Percentiles rank a stretch among this genome's conserved stretches.
Conservation (phyloP, 2,797 vertebrate species). For the Aulostomus chinensis region DNA sequence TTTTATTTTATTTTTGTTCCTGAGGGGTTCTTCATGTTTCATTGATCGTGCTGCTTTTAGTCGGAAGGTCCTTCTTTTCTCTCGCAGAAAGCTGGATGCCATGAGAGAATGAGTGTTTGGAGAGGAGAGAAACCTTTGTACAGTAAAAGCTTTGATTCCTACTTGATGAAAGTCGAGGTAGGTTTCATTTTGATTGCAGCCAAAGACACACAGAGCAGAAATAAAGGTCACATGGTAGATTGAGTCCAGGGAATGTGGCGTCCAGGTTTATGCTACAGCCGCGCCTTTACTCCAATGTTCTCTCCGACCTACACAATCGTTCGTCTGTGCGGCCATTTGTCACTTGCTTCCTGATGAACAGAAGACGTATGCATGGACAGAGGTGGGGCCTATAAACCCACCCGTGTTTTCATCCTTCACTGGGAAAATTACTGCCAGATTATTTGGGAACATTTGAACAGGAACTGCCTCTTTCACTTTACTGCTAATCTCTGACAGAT, state of each 20-base stretch:
- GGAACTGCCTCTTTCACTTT: constrained; percentile 85
- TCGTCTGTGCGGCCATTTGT: constrained; percentile 36
- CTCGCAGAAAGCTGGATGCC: constrained; percentile 39
- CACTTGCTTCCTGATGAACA: constrained; percentile 45
- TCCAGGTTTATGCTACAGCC: constrained; percentile 2
- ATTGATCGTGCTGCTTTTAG: constrained; percentile 74
- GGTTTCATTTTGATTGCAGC: constrained; percentile 38
- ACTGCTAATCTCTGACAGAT: constrained; percentile 86
- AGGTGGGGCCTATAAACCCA: constrained; percentile 69
- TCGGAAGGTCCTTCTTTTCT: constrained; percentile 45
- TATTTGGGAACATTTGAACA: constrained; percentile 79
- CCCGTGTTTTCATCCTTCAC: constrained; percentile 68
- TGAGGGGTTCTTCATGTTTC: constrained; percentile 71
- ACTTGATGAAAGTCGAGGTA: constrained; percentile 13
- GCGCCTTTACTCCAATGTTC: constrained; percentile 19
- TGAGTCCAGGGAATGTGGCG: constrained; percentile 8
- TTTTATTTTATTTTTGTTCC: constrained; percentile 50
- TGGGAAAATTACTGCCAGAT: constrained; percentile 83
- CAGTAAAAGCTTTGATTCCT: constrained; percentile 50
- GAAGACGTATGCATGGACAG: constrained; percentile 57
- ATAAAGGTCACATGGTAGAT: constrained; percentile 24
- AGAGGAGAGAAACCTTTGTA: constrained; percentile 45
- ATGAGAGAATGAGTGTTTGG: constrained; percentile 29
- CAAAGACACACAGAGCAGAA: constrained; percentile 22
- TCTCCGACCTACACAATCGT: constrained; percentile 5